phyloP scores from a whole-genome alignment of 2,113 vertebrate species.

The Microtus pennsylvanicus region DNA sequence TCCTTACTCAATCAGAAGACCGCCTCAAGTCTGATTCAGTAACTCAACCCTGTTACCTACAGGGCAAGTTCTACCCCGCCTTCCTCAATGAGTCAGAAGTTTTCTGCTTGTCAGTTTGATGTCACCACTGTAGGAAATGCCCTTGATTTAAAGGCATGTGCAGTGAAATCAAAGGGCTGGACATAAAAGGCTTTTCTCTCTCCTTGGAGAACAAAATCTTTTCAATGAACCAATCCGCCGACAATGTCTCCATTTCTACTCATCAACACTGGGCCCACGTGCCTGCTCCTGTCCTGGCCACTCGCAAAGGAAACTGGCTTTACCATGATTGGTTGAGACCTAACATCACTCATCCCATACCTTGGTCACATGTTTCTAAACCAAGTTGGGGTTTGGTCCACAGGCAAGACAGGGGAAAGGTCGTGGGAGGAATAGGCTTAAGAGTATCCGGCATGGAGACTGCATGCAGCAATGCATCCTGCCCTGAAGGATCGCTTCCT shows the following conservation, averaged over 20 bases:
- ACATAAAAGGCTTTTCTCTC: background rate
- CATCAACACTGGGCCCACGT: accelerated
- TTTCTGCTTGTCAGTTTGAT: background rate
- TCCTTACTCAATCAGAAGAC: conserved; percentile 27
- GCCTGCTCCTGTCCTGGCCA: background rate
- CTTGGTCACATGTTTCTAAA: background rate
- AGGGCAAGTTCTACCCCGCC: background rate
- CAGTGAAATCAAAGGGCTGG: background rate
- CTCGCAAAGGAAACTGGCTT: background rate
- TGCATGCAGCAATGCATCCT: background rate
- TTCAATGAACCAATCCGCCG: background rate
- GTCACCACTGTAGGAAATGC: background rate
- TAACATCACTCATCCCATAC: background rate
- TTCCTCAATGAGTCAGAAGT: background rate
- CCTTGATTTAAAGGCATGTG: background rate
- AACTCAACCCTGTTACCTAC: background rate
- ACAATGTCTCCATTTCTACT: background rate
- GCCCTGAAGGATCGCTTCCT: background rate
- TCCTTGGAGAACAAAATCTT: background rate
- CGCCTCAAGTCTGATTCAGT: background rate
- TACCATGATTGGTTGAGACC: background rate
- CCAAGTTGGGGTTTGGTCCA: background rate
- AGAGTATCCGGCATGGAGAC: background rate
- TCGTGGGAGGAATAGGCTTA: background rate
- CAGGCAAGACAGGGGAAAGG: background rate